Conservation (phyloP, 2,888 invertebrate genomes). For the Nematopogon swammerdamellus region DNA sequence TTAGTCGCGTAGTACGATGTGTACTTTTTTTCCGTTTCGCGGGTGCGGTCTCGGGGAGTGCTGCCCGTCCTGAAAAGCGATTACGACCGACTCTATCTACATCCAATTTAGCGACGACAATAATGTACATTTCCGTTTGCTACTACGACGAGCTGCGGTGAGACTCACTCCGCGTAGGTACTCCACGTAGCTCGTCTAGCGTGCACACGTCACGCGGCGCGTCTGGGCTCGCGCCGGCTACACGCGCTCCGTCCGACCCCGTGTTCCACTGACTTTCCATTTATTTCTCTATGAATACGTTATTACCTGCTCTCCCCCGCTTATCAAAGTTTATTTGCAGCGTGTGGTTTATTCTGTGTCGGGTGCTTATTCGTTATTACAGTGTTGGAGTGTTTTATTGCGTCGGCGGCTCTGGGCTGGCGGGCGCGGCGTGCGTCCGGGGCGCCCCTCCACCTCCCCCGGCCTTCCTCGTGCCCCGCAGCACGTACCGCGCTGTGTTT, state of each 20-base stretch:
- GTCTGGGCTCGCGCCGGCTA: conserved; percentile 16
- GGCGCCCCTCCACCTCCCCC: conserved; percentile 13
- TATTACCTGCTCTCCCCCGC: conserved; percentile 57
- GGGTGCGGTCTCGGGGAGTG: too few species aligned
- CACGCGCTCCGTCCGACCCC: conserved; percentile 37
- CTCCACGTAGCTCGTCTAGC: too few species aligned
- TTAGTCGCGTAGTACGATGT: too few species aligned
- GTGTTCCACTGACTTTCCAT: conserved; percentile 53
- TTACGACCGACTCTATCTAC: too few species aligned
- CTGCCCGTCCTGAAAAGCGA: too few species aligned
- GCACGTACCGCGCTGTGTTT: conserved; percentile 35
- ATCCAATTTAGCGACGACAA: too few species aligned
- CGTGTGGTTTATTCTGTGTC: conserved; percentile 55
- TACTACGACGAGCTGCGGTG: too few species aligned
- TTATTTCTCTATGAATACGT: conserved; percentile 59
- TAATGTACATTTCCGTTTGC: too few species aligned
- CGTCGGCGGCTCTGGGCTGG: conserved; percentile 48
- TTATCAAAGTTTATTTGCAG: conserved; percentile 58
- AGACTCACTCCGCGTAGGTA: too few species aligned
- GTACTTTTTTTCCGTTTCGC: too few species aligned
- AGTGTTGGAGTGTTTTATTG: conserved; percentile 54
- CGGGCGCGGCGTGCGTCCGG: conserved; percentile 43
- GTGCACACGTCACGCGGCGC: too few species aligned
- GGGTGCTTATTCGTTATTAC: conserved; percentile 56
- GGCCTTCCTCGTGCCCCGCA: too few species aligned